Evolutionary conservation across 2,888 invertebrate genomes (phyloP), one percentile per base, ranked within the genome.

Genomic region (Caenorhabditis panamensis): DNA sequence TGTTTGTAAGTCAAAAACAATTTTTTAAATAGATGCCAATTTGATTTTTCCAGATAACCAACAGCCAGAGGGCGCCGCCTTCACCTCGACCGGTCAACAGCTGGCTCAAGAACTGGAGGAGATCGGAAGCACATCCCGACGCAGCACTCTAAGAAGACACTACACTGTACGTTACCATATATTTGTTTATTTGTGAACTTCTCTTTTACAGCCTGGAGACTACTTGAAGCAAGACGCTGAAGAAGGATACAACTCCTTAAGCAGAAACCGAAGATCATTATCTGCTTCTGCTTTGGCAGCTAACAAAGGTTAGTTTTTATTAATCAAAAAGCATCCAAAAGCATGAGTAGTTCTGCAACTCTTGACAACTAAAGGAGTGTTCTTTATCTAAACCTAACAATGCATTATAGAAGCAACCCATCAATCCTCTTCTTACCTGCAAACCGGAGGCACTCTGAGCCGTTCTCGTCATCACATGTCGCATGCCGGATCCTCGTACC

Each of bases 81-180:
- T 83, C 78, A 77, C 82, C 16, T 79, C 88, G 0, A 87, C 89
- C 20, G 91, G 91, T 16, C 87, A 88, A 62, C 90, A 90, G 53
- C 66, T 91, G 63, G 89, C 90, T 31, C 87, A 88, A 20, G 91
- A 91, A 66, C 79, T 91, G 44, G 91, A 91, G 51, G 90, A 91
- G 59, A 81, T 82, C 56, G 85, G 86, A 54, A 77, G 73, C 41
- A 77, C 86, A 18, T 89, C 89, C 8, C 78, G 89, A 28, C 84
- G 90, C 54, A 86, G 86, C 78, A 91, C 91, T 1, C 84, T 91
- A 22, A 81, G 91, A 58, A 79, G 89, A 49, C 91, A 91, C 67
- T 91, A 91, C 80, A 91, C 91, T n/a, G 89, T 90, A 44, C 62
- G 80, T 58, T 18, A 8, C 13, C 5, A 53, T 47, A 20, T 11